A percentile compares a stretch with the other conserved stretches of the same genome.
phyloP scores from a whole-genome alignment of 2,888 invertebrate species.

The Zygaena filipendulae region DNA sequence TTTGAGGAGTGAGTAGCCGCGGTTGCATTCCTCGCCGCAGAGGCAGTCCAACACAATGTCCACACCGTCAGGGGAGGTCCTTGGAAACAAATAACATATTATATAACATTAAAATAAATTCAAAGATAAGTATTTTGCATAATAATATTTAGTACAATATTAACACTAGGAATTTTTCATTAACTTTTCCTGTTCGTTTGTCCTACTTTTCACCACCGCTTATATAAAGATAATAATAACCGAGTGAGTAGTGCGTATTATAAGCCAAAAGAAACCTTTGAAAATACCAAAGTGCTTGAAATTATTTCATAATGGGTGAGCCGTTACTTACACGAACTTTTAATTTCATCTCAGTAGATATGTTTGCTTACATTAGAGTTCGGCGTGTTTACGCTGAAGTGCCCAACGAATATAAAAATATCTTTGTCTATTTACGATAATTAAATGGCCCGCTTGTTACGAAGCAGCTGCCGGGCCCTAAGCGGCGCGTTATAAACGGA shows the following conservation, averaged over 20 bases:
- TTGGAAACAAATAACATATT: conserved; percentile 23
- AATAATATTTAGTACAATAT: no score
- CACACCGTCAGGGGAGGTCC: conserved; percentile 80
- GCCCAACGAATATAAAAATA: conserved; percentile 62
- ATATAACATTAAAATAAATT: background rate
- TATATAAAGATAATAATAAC: no score
- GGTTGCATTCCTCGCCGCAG: conserved; percentile 89
- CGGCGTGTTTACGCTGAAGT: conserved; percentile 51
- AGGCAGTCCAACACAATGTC: conserved; percentile 89
- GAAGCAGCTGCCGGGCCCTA: conserved; percentile 62
- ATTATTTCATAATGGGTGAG: no score
- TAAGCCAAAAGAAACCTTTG: no score
- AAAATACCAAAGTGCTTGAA: no score
- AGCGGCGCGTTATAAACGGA: conserved; percentile 58
- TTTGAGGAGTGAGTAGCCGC: conserved; percentile 83
- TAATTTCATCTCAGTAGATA: no score
- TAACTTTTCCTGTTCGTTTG: no score
- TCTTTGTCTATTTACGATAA: conserved; percentile 64
- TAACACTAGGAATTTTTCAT: no score
- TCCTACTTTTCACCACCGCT: no score
- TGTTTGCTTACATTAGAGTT: conserved; percentile 56
- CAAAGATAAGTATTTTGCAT: no score
- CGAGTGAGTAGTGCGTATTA: no score
- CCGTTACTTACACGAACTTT: background rate
- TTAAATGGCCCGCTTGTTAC: conserved; percentile 58